Evolutionary conservation across 1,140 invertebrate species (phyloP), one percentile per base, ranked within the genome.

Genomic region (Sarcophaga bullata): DNA sequence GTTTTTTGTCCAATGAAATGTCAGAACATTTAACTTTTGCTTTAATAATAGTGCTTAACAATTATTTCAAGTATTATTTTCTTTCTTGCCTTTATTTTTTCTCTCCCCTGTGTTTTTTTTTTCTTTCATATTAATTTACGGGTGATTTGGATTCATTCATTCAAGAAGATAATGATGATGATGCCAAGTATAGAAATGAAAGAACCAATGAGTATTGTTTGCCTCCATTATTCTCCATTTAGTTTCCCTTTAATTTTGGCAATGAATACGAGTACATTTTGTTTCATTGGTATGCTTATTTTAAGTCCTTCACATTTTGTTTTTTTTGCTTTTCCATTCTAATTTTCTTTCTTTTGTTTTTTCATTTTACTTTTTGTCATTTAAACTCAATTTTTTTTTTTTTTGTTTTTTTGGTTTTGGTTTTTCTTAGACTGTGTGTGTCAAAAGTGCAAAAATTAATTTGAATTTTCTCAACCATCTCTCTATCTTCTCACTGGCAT

Each of bases 401-500:
- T 37, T 37, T 37, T 1, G 1, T 37, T 4, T 37, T 37, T 37
- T 37, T 37, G 25, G 1, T 37, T 37, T 37, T 37, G 25, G 25
- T 37, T 37, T 37, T 1, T 37, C 25, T 68, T 7, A 68, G 62
- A 19, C 62, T 25, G n/a, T 68, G 62, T 25, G n/a, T 68, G 62
- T 68, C 62, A 68, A 68, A 68, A 68, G 62, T 68, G 62, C 62
- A 68, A 68, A 68, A 68, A 68, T 68, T 68, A 68, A 68, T 68
- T 68, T 68, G 62, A 68, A 68, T 68, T 68, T n/a, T 68, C 19
- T 17, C 17, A 19, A 19, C 62, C 62, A 68, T 68, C 62, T 68
- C 17, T 19, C 25, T 37, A 37, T 37, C 25, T 37, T 37, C 25
- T 37, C 17, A 68, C n/a, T 68, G 54, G 54, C 54, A 19, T 68